Percentiles rank a stretch among this genome's conserved stretches.
These are phyloP conservation scores for Agrotis clavis DNA, from an alignment of 2,888 invertebrate species.

Conservation along the genomic window DNA sequence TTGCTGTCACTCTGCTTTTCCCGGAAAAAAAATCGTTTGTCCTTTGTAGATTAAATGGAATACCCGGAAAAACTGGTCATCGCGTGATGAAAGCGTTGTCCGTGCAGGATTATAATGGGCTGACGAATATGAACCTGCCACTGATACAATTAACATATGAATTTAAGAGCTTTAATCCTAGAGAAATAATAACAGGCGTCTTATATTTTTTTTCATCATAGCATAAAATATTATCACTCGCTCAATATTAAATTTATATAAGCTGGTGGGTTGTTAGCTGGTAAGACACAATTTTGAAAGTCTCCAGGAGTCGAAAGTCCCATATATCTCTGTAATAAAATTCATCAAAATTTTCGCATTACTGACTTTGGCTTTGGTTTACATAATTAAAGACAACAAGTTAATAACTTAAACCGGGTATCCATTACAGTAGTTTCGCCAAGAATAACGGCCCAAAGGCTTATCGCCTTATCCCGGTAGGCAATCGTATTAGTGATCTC, in stretches of 20 bases:
- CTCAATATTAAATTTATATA: neutral
- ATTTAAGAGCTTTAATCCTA: neutral
- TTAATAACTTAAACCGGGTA: neutral
- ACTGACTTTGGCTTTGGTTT: neutral
- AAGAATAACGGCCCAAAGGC: slow-evolving; percentile 9
- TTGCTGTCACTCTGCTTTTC: slow-evolving; percentile 2
- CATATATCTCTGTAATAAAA: too few relatives aligned
- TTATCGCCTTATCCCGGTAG: slow-evolving; percentile 31
- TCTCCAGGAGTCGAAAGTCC: too few relatives aligned
- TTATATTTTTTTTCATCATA: too few relatives aligned
- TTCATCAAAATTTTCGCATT: too few relatives aligned
- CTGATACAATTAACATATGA: too few relatives aligned
- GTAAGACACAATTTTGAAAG: too few relatives aligned
- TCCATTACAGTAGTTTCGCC: slow-evolving; percentile 12
- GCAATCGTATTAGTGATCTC: slow-evolving; percentile 37
- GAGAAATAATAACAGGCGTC: neutral
- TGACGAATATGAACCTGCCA: neutral
- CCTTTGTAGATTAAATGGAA: slow-evolving; percentile 3
- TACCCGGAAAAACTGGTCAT: neutral
- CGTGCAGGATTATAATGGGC: neutral
- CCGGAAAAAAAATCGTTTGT: slow-evolving; percentile 14
- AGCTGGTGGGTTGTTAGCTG: too few relatives aligned
- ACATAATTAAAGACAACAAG: neutral
- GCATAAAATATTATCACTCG: neutral
- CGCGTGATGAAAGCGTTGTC: neutral